Conservation (phyloP, 1,140 invertebrate genomes). For the Venturia canescens region DNA sequence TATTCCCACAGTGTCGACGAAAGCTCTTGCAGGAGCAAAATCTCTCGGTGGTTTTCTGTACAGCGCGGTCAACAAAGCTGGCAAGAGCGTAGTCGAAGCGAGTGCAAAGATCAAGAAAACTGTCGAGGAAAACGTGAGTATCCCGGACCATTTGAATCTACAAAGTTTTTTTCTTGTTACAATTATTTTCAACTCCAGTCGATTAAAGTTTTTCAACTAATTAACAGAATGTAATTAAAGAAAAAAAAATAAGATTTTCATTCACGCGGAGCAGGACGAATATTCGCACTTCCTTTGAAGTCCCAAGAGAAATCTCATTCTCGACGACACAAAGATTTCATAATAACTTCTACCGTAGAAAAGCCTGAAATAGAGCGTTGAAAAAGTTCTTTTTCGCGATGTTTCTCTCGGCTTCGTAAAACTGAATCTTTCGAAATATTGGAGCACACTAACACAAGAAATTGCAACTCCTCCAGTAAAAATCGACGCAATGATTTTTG, state of each 20-base stretch:
- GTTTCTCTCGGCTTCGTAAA: too few relatives aligned
- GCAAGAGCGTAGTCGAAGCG: slow-evolving; percentile 85
- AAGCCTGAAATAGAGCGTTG: too few relatives aligned
- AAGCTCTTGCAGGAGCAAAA: slow-evolving; percentile 94
- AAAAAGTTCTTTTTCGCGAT: too few relatives aligned
- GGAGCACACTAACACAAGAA: too few relatives aligned
- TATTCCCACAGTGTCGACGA: slow-evolving; percentile 86
- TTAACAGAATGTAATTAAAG: not conserved
- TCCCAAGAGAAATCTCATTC: too few relatives aligned
- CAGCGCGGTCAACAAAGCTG: slow-evolving; percentile 93
- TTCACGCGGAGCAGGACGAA: too few relatives aligned
- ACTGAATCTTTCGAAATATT: too few relatives aligned
- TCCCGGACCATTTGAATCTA: not conserved
- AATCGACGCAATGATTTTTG: too few relatives aligned
- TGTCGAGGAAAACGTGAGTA: slow-evolving; percentile 95
- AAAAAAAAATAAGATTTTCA: not conserved
- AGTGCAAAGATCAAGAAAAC: slow-evolving; percentile 96
- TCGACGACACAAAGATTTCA: too few relatives aligned
- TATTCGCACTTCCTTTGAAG: too few relatives aligned
- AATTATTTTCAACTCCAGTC: not conserved
- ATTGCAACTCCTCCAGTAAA: too few relatives aligned
- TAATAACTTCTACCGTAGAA: too few relatives aligned
- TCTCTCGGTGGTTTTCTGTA: slow-evolving; percentile 94
- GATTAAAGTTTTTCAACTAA: not conserved
- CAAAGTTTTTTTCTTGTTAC: slow-evolving; percentile 28